Conservation (phyloP, 2,888 invertebrate species). For the Drosophila silvestris region DNA sequence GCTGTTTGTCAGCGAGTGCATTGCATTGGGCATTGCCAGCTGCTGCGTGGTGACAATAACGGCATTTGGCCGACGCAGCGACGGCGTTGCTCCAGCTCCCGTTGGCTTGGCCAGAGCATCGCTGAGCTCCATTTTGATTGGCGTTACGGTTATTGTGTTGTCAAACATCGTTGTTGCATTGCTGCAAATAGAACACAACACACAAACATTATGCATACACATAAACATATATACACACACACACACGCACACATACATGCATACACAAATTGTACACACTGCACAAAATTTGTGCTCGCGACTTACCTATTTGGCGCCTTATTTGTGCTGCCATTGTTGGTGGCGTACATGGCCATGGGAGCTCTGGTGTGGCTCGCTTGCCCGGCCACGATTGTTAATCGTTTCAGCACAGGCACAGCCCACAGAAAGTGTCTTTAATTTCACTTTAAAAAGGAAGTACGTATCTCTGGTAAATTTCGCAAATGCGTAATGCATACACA, state of each 20-base stretch:
- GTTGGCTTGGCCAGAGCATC: conserved; percentile 49
- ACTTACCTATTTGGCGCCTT: conserved; percentile 77
- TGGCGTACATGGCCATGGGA: conserved; percentile 73
- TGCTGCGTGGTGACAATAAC: conserved; percentile 57
- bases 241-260: conserved; percentile 3
- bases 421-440: conserved; percentile 37
- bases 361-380: conserved; percentile 22
- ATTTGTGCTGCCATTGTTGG: conserved; percentile 73
- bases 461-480: conserved; percentile 53
- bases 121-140: conserved; percentile 66
- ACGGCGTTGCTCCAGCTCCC: conserved; percentile 26
- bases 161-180: conserved; percentile 71
- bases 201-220: conserved; percentile 10
- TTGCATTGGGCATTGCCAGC: conserved; percentile 40
- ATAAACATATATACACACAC: neutral
- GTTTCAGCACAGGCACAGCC: conserved; percentile 21
- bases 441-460: conserved; percentile 23
- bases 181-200: conserved; percentile 31
- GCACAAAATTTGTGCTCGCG: conserved; percentile 32
- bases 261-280: conserved; percentile 43
- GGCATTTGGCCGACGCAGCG: conserved; percentile 56
- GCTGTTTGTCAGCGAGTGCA: conserved; percentile 43
- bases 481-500: conserved; percentile 75
- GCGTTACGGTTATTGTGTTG: conserved; percentile 72
- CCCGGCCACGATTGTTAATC: conserved; percentile 33